Percentiles rank a stretch among this genome's conserved stretches.
These are phyloP conservation scores for Craniophora ligustri DNA, from an alignment of 2,888 invertebrate genomes.

Conservation along the genomic window DNA sequence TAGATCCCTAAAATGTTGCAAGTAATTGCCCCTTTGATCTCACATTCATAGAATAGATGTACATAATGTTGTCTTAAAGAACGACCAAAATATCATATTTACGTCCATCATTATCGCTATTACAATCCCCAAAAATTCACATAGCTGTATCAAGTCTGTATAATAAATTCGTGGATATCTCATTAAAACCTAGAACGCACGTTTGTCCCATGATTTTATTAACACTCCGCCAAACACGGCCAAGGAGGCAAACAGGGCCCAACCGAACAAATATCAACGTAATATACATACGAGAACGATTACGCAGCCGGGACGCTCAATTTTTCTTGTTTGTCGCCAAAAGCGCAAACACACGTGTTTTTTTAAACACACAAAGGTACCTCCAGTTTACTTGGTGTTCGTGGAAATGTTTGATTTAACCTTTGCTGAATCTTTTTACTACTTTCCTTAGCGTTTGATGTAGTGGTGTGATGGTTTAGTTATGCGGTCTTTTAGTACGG, in stretches of 20 bases:
- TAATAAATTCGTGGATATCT: constrained; percentile 1
- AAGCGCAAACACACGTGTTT: constrained; percentile 61
- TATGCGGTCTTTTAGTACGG: constrained; percentile 22
- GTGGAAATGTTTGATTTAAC: constrained; percentile 42
- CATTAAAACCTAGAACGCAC: constrained; percentile 9
- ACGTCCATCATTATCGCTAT: neutral
- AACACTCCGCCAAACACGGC: constrained; percentile 36
- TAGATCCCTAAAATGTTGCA: too few relatives aligned
- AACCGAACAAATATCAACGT: constrained; percentile 46
- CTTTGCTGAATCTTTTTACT: constrained; percentile 33
- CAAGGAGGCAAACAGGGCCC: constrained; percentile 40
- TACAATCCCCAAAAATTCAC: neutral
- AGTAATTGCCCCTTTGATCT: too few relatives aligned
- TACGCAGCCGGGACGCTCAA: constrained; percentile 49
- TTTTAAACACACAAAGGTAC: constrained; percentile 56
- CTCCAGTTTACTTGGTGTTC: constrained; percentile 32
- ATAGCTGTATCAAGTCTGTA: neutral
- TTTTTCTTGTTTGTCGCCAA: constrained; percentile 67
- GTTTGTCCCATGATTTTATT: constrained; percentile 43
- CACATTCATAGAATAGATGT: neutral
- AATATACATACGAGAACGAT: constrained; percentile 35
- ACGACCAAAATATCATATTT: neutral
- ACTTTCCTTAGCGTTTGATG: constrained; percentile 8
- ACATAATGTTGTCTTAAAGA: neutral
- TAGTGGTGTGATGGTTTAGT: constrained; percentile 1